A percentile compares a stretch with the other conserved stretches of the same genome.
These are phyloP conservation scores for Orthosia incerta DNA, from an alignment of 2,888 invertebrate species.

Conservation along the genomic window DNA sequence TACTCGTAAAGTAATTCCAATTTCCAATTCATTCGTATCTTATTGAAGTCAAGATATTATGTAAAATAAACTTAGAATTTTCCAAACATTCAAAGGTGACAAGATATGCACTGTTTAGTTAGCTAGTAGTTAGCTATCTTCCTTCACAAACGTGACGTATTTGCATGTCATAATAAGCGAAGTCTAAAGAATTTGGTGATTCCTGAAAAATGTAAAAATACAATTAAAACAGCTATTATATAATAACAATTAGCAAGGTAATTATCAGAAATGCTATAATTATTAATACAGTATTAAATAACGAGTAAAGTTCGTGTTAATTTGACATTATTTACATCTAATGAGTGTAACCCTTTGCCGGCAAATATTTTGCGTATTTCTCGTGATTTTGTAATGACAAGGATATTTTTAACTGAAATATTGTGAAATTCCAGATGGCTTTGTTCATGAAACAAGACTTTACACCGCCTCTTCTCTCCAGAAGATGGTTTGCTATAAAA, in stretches of 20 bases:
- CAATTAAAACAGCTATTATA: conserved; percentile 14
- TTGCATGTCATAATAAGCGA: conserved; percentile 23
- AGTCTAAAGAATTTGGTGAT: conserved; percentile 32
- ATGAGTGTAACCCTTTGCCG: conserved; percentile 26
- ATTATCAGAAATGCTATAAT: neutral
- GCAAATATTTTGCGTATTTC: conserved; percentile 2
- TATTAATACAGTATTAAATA: neutral
- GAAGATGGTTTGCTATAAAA: conserved; percentile 85
- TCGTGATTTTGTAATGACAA: neutral
- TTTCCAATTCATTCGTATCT: too few species aligned
- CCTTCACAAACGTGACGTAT: too few species aligned
- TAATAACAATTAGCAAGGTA: conserved; percentile 22
- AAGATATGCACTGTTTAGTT: too few species aligned
- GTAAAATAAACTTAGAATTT: too few species aligned
- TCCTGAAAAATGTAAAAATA: conserved; percentile 51
- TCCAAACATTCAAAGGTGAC: too few species aligned
- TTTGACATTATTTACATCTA: neutral
- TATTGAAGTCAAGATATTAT: too few species aligned
- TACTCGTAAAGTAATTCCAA: too few species aligned
- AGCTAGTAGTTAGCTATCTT: too few species aligned
- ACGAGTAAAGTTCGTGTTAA: neutral
- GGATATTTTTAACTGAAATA: neutral
- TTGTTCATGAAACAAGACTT: conserved; percentile 86
- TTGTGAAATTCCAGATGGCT: conserved; percentile 82
- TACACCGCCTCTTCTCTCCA: conserved; percentile 81